A percentile compares a stretch with the other conserved stretches of the same genome.
Conservation (phyloP, 2,113 vertebrate species). For the Platysternon megacephalum region DNA sequence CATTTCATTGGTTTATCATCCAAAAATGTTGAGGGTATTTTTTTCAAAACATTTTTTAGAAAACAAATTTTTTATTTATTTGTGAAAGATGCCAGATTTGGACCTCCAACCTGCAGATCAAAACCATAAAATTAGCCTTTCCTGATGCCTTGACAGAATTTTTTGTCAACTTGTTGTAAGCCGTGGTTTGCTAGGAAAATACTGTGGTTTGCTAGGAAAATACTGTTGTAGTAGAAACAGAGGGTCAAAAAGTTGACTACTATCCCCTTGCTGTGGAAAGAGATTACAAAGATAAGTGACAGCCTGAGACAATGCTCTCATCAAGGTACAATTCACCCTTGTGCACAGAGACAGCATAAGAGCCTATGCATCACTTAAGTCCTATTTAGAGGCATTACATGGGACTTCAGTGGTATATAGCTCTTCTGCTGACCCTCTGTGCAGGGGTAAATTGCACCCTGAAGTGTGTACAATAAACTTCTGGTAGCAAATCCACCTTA, state of each 20-base stretch:
- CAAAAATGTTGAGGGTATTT: neutral
- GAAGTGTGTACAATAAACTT: neutral
- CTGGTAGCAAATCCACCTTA: neutral
- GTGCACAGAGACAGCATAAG: rapidly evolving
- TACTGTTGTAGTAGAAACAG: rapidly evolving
- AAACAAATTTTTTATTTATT: neutral
- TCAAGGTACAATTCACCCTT: neutral
- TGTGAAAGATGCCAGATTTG: neutral
- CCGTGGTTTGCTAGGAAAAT: neutral
- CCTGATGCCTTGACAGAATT: neutral
- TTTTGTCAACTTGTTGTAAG: no score
- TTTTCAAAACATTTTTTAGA: neutral
- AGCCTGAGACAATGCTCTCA: rapidly evolving
- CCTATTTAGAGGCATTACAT: neutral
- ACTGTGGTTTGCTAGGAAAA: neutral
- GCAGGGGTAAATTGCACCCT: slow-evolving; percentile 17
- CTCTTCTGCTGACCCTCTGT: neutral
- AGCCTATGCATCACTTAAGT: neutral
- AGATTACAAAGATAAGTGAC: neutral
- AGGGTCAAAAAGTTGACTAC: neutral
- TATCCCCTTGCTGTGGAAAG: rapidly evolving
- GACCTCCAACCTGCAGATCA: rapidly evolving
- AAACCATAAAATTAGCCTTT: rapidly evolving
- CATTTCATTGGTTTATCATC: rapidly evolving
- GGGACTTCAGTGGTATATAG: neutral